Percentiles rank a stretch among this genome's conserved stretches.
Evolutionary conservation across 2,113 vertebrate genomes (phyloP).

Genomic region (Notechis scutatus): DNA sequence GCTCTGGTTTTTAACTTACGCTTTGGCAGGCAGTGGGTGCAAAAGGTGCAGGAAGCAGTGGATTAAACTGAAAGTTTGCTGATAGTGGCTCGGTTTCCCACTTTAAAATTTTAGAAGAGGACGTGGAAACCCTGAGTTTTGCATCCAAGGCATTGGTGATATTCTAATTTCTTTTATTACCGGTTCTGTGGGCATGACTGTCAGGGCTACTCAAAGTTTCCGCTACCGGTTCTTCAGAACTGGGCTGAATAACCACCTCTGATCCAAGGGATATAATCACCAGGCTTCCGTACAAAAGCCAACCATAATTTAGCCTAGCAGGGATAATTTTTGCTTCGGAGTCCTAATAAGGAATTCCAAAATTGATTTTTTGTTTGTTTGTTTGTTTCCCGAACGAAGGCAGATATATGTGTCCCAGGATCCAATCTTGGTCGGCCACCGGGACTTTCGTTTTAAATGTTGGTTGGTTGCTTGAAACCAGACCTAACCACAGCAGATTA

Average conservation of each 20-base stretch:
- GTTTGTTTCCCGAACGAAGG: neutral
- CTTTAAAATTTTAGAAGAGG: neutral
- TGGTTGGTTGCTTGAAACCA: too few species aligned
- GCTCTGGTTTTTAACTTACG: neutral
- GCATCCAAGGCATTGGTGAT: too few species aligned
- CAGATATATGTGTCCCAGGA: neutral
- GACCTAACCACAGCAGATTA: neutral
- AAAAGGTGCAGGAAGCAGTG: neutral
- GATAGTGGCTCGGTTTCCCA: neutral
- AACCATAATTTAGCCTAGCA: neutral
- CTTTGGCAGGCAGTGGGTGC: rapidly evolving
- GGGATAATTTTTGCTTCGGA: neutral
- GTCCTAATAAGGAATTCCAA: neutral
- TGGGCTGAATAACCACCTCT: too few species aligned
- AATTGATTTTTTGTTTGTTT: neutral
- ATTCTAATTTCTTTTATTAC: too few species aligned
- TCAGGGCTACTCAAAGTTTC: too few species aligned
- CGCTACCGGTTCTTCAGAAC: too few species aligned
- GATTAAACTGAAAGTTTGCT: neutral
- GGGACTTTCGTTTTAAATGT: neutral
- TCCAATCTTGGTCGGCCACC: neutral
- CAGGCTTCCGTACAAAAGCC: neutral
- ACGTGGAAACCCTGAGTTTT: neutral
- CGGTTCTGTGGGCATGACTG: too few species aligned
- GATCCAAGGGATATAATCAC: neutral